Evolutionary conservation across 2,888 invertebrate genomes (phyloP), one percentile per base, ranked within the genome.

Genomic region (Rapana venosa): DNA sequence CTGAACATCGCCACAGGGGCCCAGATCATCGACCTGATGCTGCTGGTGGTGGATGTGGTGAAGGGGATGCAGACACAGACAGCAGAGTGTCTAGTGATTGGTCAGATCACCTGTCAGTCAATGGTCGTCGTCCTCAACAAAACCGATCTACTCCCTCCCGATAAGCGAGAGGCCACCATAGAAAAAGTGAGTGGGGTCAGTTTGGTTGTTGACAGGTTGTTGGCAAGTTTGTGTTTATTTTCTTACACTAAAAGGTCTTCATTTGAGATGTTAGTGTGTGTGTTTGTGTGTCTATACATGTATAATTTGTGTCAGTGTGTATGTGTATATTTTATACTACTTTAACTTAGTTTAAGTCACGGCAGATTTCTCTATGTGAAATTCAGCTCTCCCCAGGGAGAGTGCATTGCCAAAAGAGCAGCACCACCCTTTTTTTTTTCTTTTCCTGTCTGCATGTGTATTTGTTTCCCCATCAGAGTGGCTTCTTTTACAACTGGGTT

Each of bases 11-110:
- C 47, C 47, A 5, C 94, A 97, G 97, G 97, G 36, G 97, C 97
- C 1, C 97, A 97, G 95, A 98, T 98, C 81, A 97, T 98, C 93
- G 98, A 98, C 95, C 94, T 97, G 91, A 97, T 98, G 97, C 94
- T 98, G 89, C 96, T 98, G 47, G 97, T 98, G 13, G 96, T 98
- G 90, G 98, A 98, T 95, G 96, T 97, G 2, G 97, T 97, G 2
- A 97, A 98, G 95, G 98, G 98, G 20, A 97, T 98, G 93, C 98
- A 98, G 96, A 97, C 97, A 0, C 98, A 98, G 96, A 98, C 98
- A 0, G 97, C 97, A 0, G 98, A 98, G 95, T 98, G 98, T 94
- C 96, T 98, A 0, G 97, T 98, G 2, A 97, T 98, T 92, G 98
- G 97, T 32, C 97, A 97, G 94, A 97, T 98, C 85, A 96, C 97